Conservation (phyloP, 2,113 vertebrate species). For the Hystrix brachyura region DNA sequence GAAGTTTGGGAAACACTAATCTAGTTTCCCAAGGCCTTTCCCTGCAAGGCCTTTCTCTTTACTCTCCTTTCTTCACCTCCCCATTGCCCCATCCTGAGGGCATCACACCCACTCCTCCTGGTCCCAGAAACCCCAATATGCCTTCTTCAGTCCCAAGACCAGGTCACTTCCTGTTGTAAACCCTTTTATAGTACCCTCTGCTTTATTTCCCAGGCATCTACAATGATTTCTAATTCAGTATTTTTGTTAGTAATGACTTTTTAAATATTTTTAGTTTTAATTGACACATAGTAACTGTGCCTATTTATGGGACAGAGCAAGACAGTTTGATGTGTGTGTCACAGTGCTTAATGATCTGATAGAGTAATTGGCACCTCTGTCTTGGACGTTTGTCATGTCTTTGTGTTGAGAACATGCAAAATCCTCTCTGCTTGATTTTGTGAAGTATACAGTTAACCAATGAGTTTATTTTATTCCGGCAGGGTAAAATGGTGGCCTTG, state of each 20-base stretch:
- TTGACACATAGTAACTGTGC: not conserved
- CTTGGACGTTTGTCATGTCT: not conserved
- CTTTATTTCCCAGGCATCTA: not conserved
- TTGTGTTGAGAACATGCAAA: not conserved
- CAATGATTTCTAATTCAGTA: not conserved
- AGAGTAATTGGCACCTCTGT: not conserved
- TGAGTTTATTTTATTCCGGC: not conserved
- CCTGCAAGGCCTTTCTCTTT: not conserved
- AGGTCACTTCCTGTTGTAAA: not conserved
- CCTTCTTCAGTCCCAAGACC: not conserved
- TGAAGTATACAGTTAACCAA: not conserved
- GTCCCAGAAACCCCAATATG: not conserved
- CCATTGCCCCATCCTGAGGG: fast-evolving
- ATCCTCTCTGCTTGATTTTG: not conserved
- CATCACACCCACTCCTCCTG: no score
- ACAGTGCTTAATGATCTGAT: not conserved
- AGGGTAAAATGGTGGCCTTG: not conserved
- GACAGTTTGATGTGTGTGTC: not conserved
- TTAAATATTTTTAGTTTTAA: not conserved
- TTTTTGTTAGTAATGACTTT: not conserved
- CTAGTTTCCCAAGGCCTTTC: not conserved
- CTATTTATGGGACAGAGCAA: no score
- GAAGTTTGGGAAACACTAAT: not conserved
- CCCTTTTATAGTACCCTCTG: not conserved
- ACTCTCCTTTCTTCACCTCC: not conserved